Conservation (phyloP, 2,888 invertebrate genomes). For the Hypsopygia costalis region DNA sequence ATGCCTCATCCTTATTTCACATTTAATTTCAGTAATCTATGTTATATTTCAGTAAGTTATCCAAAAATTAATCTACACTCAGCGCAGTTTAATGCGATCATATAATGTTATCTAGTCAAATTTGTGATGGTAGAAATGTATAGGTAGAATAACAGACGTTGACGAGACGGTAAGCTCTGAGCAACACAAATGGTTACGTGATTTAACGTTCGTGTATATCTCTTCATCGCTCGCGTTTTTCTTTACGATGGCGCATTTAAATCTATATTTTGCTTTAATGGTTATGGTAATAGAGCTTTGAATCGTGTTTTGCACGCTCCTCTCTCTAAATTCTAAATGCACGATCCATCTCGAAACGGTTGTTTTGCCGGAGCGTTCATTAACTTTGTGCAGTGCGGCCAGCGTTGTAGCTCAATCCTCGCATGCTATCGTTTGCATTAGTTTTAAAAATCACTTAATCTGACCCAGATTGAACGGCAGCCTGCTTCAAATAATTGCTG, state of each 20-base stretch:
- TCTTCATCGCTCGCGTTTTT: slow-evolving; percentile 13
- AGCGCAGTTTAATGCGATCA: too few species aligned
- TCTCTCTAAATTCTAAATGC: slow-evolving; percentile 29
- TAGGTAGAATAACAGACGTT: slow-evolving; percentile 45
- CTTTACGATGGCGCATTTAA: neutral
- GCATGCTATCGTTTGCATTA: slow-evolving; percentile 69
- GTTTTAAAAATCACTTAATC: slow-evolving; percentile 76
- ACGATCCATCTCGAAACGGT: slow-evolving; percentile 32
- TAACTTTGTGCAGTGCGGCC: slow-evolving; percentile 50
- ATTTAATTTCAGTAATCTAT: too few species aligned
- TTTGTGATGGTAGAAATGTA: slow-evolving; percentile 9
- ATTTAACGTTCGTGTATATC: slow-evolving; percentile 31
- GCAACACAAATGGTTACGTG: slow-evolving; percentile 42
- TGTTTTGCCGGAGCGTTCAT: slow-evolving; percentile 52
- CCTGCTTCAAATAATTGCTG: slow-evolving; percentile 70
- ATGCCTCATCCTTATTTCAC: too few species aligned
- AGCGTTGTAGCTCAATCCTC: slow-evolving; percentile 46
- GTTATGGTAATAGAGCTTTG: neutral
- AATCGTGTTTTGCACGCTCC: neutral
- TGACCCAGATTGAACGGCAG: slow-evolving; percentile 71
- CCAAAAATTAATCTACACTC: too few species aligned
- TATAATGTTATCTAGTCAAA: too few species aligned
- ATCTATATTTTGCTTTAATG: neutral
- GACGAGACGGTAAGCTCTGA: slow-evolving; percentile 46
- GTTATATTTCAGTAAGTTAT: too few species aligned